These are phyloP conservation scores for Tachystola acroxantha DNA, from an alignment of 2,888 invertebrate genomes.

Conservation along the genomic window DNA sequence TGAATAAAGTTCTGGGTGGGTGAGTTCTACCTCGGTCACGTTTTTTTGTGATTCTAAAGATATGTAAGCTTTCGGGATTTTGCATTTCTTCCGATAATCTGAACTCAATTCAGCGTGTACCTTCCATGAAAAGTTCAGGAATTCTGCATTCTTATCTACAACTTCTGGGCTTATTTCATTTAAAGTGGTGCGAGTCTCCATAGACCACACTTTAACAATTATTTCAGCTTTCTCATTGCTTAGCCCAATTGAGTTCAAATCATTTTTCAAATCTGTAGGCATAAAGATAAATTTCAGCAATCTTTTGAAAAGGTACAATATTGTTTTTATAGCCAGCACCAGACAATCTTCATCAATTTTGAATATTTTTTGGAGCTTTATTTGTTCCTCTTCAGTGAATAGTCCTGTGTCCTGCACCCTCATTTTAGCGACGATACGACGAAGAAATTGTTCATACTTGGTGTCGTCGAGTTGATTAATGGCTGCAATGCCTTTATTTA, in stretches of 20 bases:
- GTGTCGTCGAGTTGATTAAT: slow-evolving; percentile 53
- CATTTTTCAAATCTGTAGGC: slow-evolving; percentile 55
- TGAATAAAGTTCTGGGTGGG: slow-evolving; percentile 59
- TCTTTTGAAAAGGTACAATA: slow-evolving; percentile 54
- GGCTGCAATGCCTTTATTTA: slow-evolving; percentile 47
- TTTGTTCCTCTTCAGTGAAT: slow-evolving; percentile 55
- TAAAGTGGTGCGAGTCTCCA: slow-evolving; percentile 51
- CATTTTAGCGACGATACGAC: slow-evolving; percentile 51
- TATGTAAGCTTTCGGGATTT: slow-evolving; percentile 59
- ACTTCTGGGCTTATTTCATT: slow-evolving; percentile 41
- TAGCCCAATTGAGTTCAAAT: slow-evolving; percentile 48
- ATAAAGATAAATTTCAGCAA: slow-evolving; percentile 61
- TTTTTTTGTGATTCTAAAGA: slow-evolving; percentile 29
- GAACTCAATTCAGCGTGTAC: slow-evolving; percentile 67
- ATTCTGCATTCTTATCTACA: slow-evolving; percentile 29
- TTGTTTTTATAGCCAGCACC: slow-evolving; percentile 49
- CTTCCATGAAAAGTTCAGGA: slow-evolving; percentile 51
- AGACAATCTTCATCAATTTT: slow-evolving; percentile 46
- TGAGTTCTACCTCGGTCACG: slow-evolving; percentile 53
- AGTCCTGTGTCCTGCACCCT: slow-evolving; percentile 50
- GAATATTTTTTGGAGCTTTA: slow-evolving; percentile 58
- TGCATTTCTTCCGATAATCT: slow-evolving; percentile 54
- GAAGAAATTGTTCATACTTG: slow-evolving; percentile 62
- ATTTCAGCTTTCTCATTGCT: slow-evolving; percentile 49
- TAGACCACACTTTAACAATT: slow-evolving; percentile 61